phyloP scores from a whole-genome alignment of 1,140 invertebrate genomes.

The Drosophila triauraria region DNA sequence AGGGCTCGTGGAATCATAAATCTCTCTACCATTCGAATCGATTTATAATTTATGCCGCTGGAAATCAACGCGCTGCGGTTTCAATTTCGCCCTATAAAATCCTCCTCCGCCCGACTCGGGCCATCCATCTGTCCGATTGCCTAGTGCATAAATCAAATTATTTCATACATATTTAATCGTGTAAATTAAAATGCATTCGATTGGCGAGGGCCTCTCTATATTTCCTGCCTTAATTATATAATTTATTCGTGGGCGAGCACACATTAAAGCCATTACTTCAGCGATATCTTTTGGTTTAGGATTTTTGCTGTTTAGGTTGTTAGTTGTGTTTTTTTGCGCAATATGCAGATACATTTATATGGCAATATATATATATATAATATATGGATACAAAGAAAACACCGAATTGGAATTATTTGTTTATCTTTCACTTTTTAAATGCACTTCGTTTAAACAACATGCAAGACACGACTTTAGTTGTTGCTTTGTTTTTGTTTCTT shows the following conservation, averaged over 20 bases:
- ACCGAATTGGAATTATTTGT: conserved; percentile 55
- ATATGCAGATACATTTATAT: conserved; percentile 54
- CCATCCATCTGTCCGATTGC: conserved; percentile 38
- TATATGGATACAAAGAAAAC: conserved; percentile 67
- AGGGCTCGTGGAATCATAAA: conserved; percentile 57
- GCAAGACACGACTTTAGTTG: conserved; percentile 64
- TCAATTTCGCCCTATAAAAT: conserved; percentile 17
- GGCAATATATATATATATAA: conserved; percentile 48
- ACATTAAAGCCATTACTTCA: conserved; percentile 67
- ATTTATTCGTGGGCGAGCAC: conserved; percentile 10
- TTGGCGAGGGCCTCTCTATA: conserved; percentile 32
- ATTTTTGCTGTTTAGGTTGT: conserved; percentile 55
- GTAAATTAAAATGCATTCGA: conserved; percentile 66
- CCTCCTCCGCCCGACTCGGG: not conserved
- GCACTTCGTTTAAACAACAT: conserved; percentile 72
- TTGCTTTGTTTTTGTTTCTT: conserved; percentile 42
- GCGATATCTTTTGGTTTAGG: conserved; percentile 42
- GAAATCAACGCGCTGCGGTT: conserved; percentile 63
- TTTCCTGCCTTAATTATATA: conserved; percentile 47
- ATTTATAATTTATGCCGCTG: conserved; percentile 70
- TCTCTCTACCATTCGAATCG: conserved; percentile 24
- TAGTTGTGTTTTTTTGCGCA: conserved; percentile 60
- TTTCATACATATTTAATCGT: conserved; percentile 61
- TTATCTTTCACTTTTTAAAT: conserved; percentile 61
- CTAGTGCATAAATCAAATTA: conserved; percentile 74